These are phyloP conservation scores for Alcis repandata DNA, from an alignment of 2,888 invertebrate species.

Conservation along the genomic window DNA sequence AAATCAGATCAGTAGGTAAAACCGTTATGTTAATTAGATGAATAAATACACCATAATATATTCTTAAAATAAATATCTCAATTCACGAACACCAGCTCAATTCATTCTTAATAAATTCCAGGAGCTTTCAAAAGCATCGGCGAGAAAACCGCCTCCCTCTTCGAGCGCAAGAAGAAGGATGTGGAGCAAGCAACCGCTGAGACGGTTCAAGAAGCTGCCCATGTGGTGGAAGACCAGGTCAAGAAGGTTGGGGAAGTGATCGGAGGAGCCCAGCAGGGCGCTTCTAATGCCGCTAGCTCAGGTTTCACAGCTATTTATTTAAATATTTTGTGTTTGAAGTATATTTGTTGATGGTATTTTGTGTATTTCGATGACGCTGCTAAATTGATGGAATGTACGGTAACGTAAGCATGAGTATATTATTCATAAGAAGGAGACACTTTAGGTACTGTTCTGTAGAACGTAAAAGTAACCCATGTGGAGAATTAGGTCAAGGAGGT, in stretches of 20 bases:
- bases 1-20: no score
- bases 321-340: no score
- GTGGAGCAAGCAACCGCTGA: slow-evolving; percentile 88
- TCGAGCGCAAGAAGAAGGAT: slow-evolving; percentile 91
- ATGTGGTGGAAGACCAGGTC: slow-evolving; percentile 88
- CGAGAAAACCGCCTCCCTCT: slow-evolving; percentile 90
- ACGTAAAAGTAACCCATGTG: slow-evolving; percentile 87
- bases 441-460: no score
- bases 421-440: no score
- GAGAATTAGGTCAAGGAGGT: slow-evolving; percentile 89
- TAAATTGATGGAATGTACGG: neutral
- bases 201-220: slow-evolving; percentile 87
- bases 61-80: neutral
- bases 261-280: slow-evolving; percentile 85
- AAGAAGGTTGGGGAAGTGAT: slow-evolving; percentile 88
- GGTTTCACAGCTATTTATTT: slow-evolving; percentile 65
- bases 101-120: slow-evolving; percentile 57
- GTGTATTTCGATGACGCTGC: neutral
- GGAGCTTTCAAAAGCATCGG: slow-evolving; percentile 91
- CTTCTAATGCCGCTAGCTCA: slow-evolving; percentile 81
- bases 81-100: neutral
- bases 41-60: no score
- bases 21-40: no score
- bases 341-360: no score
- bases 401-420: no score